Percentiles rank a stretch among this genome's conserved stretches.
These are phyloP conservation scores for Apis mellifera DNA, from an alignment of 1,140 invertebrate species.

Conservation along the genomic window Amel_HAv3.1 CM009935.2:2877501-2878000, in stretches of 20 bases:
- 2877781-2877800: background rate
- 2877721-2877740: conserved; percentile 33
- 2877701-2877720: background rate
- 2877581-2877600: background rate
- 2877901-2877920: background rate
- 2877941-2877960: background rate
- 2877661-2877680: background rate
- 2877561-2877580: background rate
- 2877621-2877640: background rate
- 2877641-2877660: background rate
- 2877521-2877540: too few species aligned
- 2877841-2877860: background rate
- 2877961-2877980: background rate
- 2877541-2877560: too few species aligned
- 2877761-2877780: background rate
- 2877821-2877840: background rate
- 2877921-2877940: background rate
- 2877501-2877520: background rate
- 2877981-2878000: background rate
- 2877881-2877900: too few species aligned
- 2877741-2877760: conserved; percentile 6
- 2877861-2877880: background rate
- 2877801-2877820: background rate
- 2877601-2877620: conserved; percentile 8
- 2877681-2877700: conserved; percentile 31